A percentile compares a stretch with the other conserved stretches of the same genome.
phyloP scores from a whole-genome alignment of 37 sponge, comb jelly and placozoan species.

The Spongilla lacustris region DNA sequence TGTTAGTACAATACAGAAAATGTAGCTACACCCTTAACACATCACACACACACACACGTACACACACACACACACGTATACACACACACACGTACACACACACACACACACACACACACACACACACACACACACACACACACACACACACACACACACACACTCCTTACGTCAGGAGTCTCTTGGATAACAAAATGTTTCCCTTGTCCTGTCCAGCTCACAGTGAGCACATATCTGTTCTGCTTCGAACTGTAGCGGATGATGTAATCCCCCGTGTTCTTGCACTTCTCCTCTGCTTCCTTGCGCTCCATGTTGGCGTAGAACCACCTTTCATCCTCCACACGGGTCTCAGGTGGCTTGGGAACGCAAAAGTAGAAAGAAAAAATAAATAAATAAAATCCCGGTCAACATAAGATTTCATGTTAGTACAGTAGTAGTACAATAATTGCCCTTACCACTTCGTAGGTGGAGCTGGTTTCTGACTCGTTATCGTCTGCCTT shows the following conservation, averaged over 20 bases:
- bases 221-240: conserved; percentile 78
- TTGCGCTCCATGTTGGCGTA: conserved; percentile 78
- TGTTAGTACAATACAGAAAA: too few species aligned
- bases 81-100: neutral
- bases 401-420: too few species aligned
- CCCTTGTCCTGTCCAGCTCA: conserved; percentile 43
- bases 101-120: conserved; percentile 23
- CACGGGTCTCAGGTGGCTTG: conserved; percentile 55
- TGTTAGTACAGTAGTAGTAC: neutral
- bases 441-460: too few species aligned
- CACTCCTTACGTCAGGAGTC: conserved; percentile 55
- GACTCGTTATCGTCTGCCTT: too few species aligned
- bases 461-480: too few species aligned
- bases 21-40: too few species aligned
- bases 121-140: conserved; percentile 23
- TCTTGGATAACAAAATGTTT: conserved; percentile 91
- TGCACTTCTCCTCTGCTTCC: conserved; percentile 84
- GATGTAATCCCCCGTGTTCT: conserved; percentile 86
- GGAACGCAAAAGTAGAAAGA: neutral
- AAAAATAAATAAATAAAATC: too few species aligned
- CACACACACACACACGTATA: too few species aligned
- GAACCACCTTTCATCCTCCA: conserved; percentile 90
- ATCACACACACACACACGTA: too few species aligned
- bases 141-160: conserved; percentile 12
- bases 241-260: conserved; percentile 72